Base-by-base conservation (phyloP, 1,140 invertebrate species). In the Drosophila micromelanica region DNA sequence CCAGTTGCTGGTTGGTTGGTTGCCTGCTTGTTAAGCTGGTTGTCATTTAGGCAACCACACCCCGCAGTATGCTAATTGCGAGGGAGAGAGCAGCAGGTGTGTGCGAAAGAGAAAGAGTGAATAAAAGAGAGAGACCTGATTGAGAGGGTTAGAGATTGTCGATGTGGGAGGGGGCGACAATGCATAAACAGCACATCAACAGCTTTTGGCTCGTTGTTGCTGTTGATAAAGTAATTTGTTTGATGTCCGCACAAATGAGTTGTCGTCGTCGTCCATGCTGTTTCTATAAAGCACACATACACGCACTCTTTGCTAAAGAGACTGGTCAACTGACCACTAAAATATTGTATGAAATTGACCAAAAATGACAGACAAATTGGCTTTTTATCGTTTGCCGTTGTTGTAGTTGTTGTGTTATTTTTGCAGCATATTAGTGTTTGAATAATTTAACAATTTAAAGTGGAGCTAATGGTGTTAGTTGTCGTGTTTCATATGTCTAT, bases 381-480 rank as follows among this genome's bases (percentile, higher is more conserved):
- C 85, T 77, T 89, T 73, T 89, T 89, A 89, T 89, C 84, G 84
- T 67, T 64, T 32, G 60, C 35, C 48, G 77, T 64, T 73, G 70
- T 37, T 73, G 62, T 54, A 64, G 68, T 37, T n/a, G 56, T 27
- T 54, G 54, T 61, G 43, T 61, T 75, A 45, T 38, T 59, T 72
- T 72, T 72, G 69, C 69, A 69, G 52, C 82, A 76, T 89, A 89
- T 82, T 89, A 85, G 80, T 69, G 65, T 51, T 74, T 89, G 84
- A 89, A 89, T 89, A 89, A 89, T 89, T 89, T 89, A 89, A 89
- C 85, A 78, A 90, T 90, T 78, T 78, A 90, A 89, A 90, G 85
- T 89, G 73, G 84, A 90, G 79, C 84, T 89, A 89, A 89, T 89
- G 84, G 84, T 84, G 84, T 89, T 89, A 89, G 84, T 89, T 89